Base-by-base conservation (phyloP, 1,140 invertebrate species). In the Leptonema lineaticorne region DNA sequence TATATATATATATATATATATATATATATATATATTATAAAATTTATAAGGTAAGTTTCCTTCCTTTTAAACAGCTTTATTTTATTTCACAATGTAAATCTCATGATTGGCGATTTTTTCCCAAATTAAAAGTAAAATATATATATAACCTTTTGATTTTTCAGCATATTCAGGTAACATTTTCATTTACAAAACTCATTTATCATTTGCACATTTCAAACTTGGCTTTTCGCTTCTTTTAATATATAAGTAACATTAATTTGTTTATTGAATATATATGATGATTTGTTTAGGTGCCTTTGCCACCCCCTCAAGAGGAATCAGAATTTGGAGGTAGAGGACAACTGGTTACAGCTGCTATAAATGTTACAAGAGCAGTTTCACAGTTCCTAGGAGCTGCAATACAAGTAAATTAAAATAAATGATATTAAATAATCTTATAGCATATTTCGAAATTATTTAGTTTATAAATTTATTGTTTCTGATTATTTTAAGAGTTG, bases 341-440 rank as follows among this genome's bases (percentile, higher is more conserved):
- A 67, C 86, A 87, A 76, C 82, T 89, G 33, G 83, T 90, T 7
- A 87, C 84, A 60, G 87, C 87, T 30, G 88, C 88, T 57, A 86
- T 90, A 64, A 89, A 89, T 71, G 88, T 89, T 64, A 90, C 89
- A 6, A 85, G 85, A 78, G 87, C 88, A 2, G 88, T 90, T 74
- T 88, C 88, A 71, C 86, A 87, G 75, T 90, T 91, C 75, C 82
- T 91, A 74, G 88, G 88, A 74, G 85, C 87, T 74, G 89, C 89
- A 16, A 85, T 91, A 74, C 87, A 89, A 85, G 89, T 90, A 60
- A 33, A 3, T 3, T 53, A 22, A 18, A 3, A 9, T 20, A 2
- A 14, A 14, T 41, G 11, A 2, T 41, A 11, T 41, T 41, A 3
- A 3, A 41, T 41, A 41, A 41, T n/a, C n/a, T n/a, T n/a, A n/a